Percentiles rank a stretch among this genome's conserved stretches.
Evolutionary conservation across 1,140 invertebrate genomes (phyloP).

Genomic region (Ylistrum balloti): DNA sequence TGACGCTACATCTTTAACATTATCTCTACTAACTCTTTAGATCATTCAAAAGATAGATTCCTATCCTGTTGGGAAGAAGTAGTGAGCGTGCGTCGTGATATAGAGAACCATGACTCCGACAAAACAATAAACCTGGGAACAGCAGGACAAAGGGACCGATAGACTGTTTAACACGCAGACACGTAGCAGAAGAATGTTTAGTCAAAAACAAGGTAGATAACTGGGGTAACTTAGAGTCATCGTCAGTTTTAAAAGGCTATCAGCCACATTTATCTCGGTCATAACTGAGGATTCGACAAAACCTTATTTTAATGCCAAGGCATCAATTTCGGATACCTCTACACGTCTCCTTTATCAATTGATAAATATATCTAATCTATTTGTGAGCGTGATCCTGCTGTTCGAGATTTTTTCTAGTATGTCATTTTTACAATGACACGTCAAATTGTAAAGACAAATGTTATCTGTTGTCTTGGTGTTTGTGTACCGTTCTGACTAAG

Average conservation of each 20-base stretch:
- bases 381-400: not conserved
- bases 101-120: too few relatives aligned
- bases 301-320: not conserved
- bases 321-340: not conserved
- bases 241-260: not conserved
- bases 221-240: too few relatives aligned
- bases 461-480: not conserved
- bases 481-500: not conserved
- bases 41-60: too few relatives aligned
- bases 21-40: too few relatives aligned
- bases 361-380: not conserved
- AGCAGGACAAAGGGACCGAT: not conserved
- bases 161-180: too few relatives aligned
- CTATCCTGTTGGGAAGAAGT: too few relatives aligned
- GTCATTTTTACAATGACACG: not conserved
- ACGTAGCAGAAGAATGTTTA: too few relatives aligned
- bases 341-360: not conserved
- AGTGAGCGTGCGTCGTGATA: too few relatives aligned
- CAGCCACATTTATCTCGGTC: not conserved
- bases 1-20: too few relatives aligned
- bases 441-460: constrained; percentile 16
- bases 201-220: too few relatives aligned
- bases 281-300: not conserved
- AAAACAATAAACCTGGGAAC: not conserved
- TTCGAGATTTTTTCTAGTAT: not conserved